Conservation (phyloP, 2,113 vertebrate species). For the Sialia sialis region DNA sequence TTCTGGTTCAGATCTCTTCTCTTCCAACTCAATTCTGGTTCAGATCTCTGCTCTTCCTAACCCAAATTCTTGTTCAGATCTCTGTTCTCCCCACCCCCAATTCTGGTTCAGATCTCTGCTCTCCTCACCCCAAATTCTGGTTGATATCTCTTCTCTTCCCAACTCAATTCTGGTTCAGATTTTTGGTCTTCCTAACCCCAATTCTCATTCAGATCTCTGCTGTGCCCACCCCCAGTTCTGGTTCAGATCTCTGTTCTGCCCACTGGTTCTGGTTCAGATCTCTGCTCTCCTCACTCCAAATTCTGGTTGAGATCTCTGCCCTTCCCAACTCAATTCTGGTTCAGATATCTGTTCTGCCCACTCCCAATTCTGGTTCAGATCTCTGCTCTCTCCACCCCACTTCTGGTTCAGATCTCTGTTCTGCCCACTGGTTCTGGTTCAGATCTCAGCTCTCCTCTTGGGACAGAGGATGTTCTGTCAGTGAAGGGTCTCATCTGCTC, state of each 20-base stretch:
- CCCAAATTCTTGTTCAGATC: too few species aligned
- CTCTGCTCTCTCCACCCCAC: fast-evolving
- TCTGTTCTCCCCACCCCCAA: fast-evolving
- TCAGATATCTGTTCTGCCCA: fast-evolving
- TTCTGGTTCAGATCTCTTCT: too few species aligned
- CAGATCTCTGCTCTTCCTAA: background rate
- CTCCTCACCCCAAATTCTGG: background rate
- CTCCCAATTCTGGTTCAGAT: fast-evolving
- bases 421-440: background rate
- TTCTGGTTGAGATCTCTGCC: background rate
- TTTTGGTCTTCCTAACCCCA: fast-evolving
- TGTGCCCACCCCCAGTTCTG: fast-evolving
- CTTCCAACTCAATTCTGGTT: fast-evolving
- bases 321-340: background rate
- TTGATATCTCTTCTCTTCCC: background rate
- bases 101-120: background rate
- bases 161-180: background rate
- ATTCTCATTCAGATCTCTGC: background rate
- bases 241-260: background rate
- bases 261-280: background rate
- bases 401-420: background rate
- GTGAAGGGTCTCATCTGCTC: background rate
- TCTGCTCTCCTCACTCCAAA: fast-evolving
- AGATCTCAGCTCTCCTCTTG: background rate
- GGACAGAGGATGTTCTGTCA: background rate